Conservation (phyloP, 2,888 invertebrate genomes). For the Sabatieria punctata region DNA sequence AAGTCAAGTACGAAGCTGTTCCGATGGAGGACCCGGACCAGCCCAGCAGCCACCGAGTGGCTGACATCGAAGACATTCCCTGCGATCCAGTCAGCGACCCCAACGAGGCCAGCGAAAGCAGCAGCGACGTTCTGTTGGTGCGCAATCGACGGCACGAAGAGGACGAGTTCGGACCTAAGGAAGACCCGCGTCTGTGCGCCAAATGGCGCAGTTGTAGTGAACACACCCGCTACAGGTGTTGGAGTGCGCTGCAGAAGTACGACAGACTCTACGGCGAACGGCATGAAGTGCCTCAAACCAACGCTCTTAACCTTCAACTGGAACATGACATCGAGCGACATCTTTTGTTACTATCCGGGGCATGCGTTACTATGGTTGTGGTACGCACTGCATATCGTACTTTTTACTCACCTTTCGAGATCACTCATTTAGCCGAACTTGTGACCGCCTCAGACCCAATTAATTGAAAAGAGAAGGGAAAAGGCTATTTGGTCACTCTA, state of each 20-base stretch:
- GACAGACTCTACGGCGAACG: background rate
- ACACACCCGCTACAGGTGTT: background rate
- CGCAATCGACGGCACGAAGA: too few species aligned
- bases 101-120: too few species aligned
- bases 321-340: background rate
- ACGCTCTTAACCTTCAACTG: too few species aligned
- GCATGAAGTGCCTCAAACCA: too few species aligned
- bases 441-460: too few species aligned
- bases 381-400: too few species aligned
- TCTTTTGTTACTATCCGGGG: background rate
- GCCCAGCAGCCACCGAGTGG: background rate
- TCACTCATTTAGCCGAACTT: background rate
- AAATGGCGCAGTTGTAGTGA: background rate
- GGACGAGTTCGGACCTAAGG: too few species aligned
- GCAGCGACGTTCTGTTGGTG: too few species aligned
- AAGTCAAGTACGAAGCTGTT: background rate
- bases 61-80: background rate
- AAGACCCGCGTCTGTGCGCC: background rate
- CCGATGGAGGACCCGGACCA: background rate
- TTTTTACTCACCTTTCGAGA: too few species aligned
- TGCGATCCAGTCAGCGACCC: too few species aligned
- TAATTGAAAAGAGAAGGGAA: too few species aligned
- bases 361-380: background rate
- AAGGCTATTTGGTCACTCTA: too few species aligned
- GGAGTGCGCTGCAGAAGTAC: background rate